phyloP scores from a whole-genome alignment of 2,113 vertebrate genomes.

The Alectura lathami region DNA sequence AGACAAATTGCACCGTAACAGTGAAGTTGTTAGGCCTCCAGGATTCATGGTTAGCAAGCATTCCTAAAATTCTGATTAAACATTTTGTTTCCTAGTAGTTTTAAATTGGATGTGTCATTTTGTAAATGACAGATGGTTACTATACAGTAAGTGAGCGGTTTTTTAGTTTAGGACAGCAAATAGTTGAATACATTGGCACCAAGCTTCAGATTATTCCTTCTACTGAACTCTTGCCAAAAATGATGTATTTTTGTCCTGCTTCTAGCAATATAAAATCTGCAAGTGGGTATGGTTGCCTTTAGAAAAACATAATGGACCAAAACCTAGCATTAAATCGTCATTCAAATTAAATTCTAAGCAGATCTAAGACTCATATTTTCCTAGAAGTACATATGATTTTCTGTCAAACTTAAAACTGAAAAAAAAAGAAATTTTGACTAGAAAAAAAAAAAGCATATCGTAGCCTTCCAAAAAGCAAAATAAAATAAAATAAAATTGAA shows the following conservation, averaged over 20 bases:
- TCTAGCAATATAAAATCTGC: not conserved
- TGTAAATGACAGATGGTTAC: conserved; percentile 56
- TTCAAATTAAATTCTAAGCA: not conserved
- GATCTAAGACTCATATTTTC: not conserved
- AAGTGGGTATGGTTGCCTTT: not conserved
- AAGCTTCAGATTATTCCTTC: conserved; percentile 47
- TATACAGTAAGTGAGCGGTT: not conserved
- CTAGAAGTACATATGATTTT: not conserved
- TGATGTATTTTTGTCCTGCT: not conserved
- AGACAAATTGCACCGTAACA: conserved; percentile 21
- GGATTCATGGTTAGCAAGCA: conserved; percentile 48
- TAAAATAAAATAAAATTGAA: no score
- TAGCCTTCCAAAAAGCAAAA: not conserved
- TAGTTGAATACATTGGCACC: conserved; percentile 1
- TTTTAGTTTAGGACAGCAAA: conserved; percentile 66
- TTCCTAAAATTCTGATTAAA: conserved; percentile 66
- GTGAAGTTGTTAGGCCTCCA: not conserved
- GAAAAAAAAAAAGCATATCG: not conserved
- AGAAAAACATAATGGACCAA: not conserved
- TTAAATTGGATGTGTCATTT: conserved; percentile 67
- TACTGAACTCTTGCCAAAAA: conserved; percentile 53
- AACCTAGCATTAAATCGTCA: not conserved
- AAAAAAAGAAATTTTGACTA: not conserved
- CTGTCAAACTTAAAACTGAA: not conserved
- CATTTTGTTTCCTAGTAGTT: conserved; percentile 58